Evolutionary conservation across 2,888 invertebrate genomes (phyloP), one percentile per base, ranked within the genome.

Genomic region (Pherbina coryleti): DNA sequence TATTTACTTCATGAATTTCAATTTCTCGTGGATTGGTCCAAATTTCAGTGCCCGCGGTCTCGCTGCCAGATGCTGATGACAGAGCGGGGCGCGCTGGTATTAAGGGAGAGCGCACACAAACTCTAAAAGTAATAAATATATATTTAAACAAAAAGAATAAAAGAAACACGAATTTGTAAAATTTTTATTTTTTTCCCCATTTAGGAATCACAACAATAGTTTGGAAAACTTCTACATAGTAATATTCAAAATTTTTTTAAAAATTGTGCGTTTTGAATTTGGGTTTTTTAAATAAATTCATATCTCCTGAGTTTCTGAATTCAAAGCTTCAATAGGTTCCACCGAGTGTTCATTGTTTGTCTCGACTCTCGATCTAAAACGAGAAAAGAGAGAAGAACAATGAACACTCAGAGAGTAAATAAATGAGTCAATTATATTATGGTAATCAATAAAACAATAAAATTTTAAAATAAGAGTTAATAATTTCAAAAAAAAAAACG

Each of bases 41-140:
- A 83, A 95, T 93, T 87, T 93, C 93, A 0, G 92, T 88, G 73
- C 86, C 85, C 1, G 86, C 86, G 2, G 88, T 89, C 67, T 85
- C 86, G 67, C 85, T 86, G 9, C 88, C 88, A 2, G 90, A 90
- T 75, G 89, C 88, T 0, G 93, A 93, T 0, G 95, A 94, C 85
- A 94, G 93, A 0, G 94, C 92, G 19, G 95, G 93, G 67, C 95
- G 91, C 22, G 95, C 94, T 55, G 95, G 94, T 85, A 96, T 95
- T 84, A 96, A 92, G 1, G 96, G 96, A 1, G 96, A 96, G 81
- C 96, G 93, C 82, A 95, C 93, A 90, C 95, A 96, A 62, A 95
- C 95, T 82, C 95, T 95, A 91, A 80, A 85, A 85, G 79, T 64
- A 77, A 57, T 70, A 76, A 78, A 79, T 72, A 55, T 19, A 2